A percentile compares a stretch with the other conserved stretches of the same genome.
Conservation (phyloP, 92 coral and sea anemone genomes). For the Epizoanthus scotinus region DNA sequence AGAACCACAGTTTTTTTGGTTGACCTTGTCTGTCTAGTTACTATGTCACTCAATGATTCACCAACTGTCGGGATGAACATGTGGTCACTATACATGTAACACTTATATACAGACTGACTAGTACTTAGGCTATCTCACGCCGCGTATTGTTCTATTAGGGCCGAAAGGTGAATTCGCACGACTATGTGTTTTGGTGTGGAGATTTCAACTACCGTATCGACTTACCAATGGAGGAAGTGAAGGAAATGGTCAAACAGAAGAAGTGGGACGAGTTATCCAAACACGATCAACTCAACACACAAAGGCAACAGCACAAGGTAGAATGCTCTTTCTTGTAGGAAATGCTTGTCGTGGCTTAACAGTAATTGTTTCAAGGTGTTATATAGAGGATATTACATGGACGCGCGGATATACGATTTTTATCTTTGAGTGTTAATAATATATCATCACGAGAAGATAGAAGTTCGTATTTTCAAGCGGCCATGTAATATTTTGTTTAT, state of each 20-base stretch:
- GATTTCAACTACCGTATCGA: conserved; percentile 98
- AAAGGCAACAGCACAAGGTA: conserved; percentile 82
- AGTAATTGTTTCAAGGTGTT: no score
- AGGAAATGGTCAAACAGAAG: conserved; percentile 77
- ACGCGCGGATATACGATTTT: no score
- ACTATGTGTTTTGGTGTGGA: conserved; percentile 99
- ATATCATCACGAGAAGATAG: no score
- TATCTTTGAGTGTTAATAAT: no score
- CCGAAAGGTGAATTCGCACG: conserved; percentile 85
- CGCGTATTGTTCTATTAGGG: conserved; percentile 58
- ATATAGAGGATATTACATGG: no score
- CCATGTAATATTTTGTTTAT: no score
- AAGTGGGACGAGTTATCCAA: conserved; percentile 76
- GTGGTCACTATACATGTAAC: no score
- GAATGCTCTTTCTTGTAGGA: no score
- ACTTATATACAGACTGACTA: not conserved
- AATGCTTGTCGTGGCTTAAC: no score
- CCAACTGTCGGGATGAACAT: not conserved
- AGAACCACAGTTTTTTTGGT: no score
- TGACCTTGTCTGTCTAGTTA: not conserved
- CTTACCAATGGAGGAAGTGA: conserved; percentile 89
- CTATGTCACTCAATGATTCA: not conserved
- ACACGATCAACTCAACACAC: conserved; percentile 84
- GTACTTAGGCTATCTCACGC: not conserved
- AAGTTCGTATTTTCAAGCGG: no score